A percentile compares a stretch with the other conserved stretches of the same genome.
phyloP scores from a whole-genome alignment of 2,888 invertebrate genomes.

The Cerastis rubricosa region DNA sequence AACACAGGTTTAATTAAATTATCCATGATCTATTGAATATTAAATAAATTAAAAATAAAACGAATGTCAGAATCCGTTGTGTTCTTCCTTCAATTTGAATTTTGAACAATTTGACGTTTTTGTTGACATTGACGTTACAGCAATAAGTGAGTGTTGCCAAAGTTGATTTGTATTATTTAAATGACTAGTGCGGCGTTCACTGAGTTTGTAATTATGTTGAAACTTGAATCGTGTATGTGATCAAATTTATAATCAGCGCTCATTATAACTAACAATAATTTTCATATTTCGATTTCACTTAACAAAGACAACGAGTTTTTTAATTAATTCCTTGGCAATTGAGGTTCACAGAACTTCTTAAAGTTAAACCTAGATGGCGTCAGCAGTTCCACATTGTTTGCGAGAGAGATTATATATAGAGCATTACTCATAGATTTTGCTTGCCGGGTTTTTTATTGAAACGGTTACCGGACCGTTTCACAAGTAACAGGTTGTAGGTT shows the following conservation, averaged over 20 bases:
- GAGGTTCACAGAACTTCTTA: not conserved
- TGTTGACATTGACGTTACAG: slow-evolving; percentile 11
- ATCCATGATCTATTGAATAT: slow-evolving; percentile 70
- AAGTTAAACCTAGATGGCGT: slow-evolving; percentile 29
- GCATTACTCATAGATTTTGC: no score
- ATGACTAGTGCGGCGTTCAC: not conserved
- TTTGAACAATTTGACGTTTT: slow-evolving; percentile 2
- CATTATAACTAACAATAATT: no score
- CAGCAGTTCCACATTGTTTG: not conserved
- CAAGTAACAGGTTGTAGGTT: no score
- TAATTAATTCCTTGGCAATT: not conserved
- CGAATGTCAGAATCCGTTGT: slow-evolving; percentile 36
- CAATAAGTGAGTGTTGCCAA: slow-evolving; percentile 4
- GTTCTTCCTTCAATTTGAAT: slow-evolving; percentile 32
- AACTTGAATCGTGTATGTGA: no score
- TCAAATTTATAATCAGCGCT: no score
- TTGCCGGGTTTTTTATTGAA: no score
- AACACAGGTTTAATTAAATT: slow-evolving; percentile 74
- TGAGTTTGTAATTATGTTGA: not conserved
- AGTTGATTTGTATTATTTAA: not conserved
- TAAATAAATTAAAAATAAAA: not conserved
- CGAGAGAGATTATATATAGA: no score
- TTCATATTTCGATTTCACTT: not conserved
- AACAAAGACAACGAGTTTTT: not conserved
- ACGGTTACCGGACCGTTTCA: no score